Evolutionary conservation across 1,140 invertebrate species (phyloP), one percentile per base, ranked within the genome.

Genomic region (Bombus affinis): DNA sequence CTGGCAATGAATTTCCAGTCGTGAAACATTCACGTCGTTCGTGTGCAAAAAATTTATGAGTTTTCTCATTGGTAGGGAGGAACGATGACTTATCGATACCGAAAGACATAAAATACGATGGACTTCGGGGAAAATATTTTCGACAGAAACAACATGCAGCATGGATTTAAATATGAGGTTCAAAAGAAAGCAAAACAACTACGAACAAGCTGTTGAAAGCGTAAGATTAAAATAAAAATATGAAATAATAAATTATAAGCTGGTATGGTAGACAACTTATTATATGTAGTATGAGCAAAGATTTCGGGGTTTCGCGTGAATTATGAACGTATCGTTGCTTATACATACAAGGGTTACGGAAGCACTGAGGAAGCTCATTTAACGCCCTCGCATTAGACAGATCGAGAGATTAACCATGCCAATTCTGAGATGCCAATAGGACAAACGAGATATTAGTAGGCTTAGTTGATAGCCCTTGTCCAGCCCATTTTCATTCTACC

Each of bases 31-130:
- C 81, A 35, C 42, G 57, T 15, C 4, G 42, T 28, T 18, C 28
- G n/a, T 18, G 37, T 8, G 42, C 22, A 22, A 68, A 66, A 32
- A 74, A 77, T 83, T 77, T 77, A 83, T 77, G 71, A 72, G 80
- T 66, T 75, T 70, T 42, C 74, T 37, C 53, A 9, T 9, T 25
- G 74, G 28, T 13, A 28, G n/a, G 18, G 25, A 35, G 28, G 10
- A 35, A 65, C 44, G 42, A 83, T 66, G 72, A 68, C 35, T 53
- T 70, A 70, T 70, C 59, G 62, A 22, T 18, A 37, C 13, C 18
- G 35, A 32, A 59, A 62, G 37, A 28, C 18, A 57, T 39, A 39
- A 37, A 39, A 10, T 72, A 39, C 35, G 15, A 25, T 42, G 12
- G 37, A 70, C 35, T 39, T 70, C 18, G 10, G 37, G 15, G 22